A percentile compares a stretch with the other conserved stretches of the same genome.
Evolutionary conservation across 2,888 invertebrate genomes (phyloP).

Genomic region (Temnothorax unifasciatus): DNA sequence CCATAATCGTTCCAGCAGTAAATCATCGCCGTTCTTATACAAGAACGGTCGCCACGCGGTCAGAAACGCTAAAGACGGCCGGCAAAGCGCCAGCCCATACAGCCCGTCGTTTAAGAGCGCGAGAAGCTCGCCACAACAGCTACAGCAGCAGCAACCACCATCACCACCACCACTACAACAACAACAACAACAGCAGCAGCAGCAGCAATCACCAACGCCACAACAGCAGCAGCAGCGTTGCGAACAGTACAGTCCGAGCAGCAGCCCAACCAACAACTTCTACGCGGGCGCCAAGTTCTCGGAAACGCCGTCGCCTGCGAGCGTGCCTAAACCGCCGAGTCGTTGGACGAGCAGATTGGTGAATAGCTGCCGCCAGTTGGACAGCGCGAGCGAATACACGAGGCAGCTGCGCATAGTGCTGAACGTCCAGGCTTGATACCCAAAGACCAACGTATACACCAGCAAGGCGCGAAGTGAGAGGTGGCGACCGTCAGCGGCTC

Average conservation of each 20-base stretch:
- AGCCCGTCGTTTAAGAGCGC: slow-evolving; percentile 74
- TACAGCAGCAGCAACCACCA: slow-evolving; percentile 78
- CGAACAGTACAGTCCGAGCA: slow-evolving; percentile 79
- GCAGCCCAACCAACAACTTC: slow-evolving; percentile 84
- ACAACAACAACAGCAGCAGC: slow-evolving; percentile 78
- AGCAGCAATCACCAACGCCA: slow-evolving; percentile 79
- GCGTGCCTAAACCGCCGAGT: slow-evolving; percentile 93
- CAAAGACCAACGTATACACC: slow-evolving; percentile 52
- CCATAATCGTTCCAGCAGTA: slow-evolving; percentile 73
- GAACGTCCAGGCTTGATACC: slow-evolving; percentile 84
- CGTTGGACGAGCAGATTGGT: slow-evolving; percentile 89
- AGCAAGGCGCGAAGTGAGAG: background rate
- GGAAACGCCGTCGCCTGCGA: slow-evolving; percentile 92
- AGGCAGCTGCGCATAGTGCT: slow-evolving; percentile 83
- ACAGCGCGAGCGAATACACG: slow-evolving; percentile 72
- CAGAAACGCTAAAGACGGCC: slow-evolving; percentile 71
- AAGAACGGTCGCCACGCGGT: slow-evolving; percentile 69
- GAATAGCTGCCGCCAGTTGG: slow-evolving; percentile 76
- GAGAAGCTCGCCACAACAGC: slow-evolving; percentile 77
- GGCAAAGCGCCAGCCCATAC: slow-evolving; percentile 81
- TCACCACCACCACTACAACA: slow-evolving; percentile 77
- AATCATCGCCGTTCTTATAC: slow-evolving; percentile 78
- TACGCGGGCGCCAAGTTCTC: slow-evolving; percentile 93
- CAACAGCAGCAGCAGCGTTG: slow-evolving; percentile 17
- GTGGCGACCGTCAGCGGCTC: slow-evolving; percentile 62